A percentile compares a stretch with the other conserved stretches of the same genome.
phyloP scores from a whole-genome alignment of 2,888 invertebrate genomes.

The Caenorhabditis sinica region DNA sequence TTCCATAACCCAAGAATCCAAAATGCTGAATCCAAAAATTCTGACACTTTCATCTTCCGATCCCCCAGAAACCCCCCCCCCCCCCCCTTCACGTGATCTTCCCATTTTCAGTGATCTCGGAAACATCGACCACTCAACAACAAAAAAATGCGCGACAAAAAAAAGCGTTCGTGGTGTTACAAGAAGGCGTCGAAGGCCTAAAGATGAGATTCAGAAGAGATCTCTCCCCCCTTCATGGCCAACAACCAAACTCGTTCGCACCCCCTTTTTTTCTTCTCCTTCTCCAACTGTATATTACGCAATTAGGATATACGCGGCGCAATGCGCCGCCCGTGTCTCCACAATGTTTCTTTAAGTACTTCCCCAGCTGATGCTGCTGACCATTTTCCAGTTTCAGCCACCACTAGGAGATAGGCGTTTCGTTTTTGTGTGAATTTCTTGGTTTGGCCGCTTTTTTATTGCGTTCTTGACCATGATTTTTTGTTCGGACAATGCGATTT shows the following conservation, averaged over 20 bases:
- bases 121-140: conserved; percentile 22
- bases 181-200: not conserved
- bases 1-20: too few relatives aligned
- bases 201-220: conserved; percentile 19
- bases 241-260: conserved; percentile 32
- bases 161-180: conserved; percentile 13
- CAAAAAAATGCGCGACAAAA: too few relatives aligned
- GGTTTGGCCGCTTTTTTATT: too few relatives aligned
- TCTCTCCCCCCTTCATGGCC: too few relatives aligned
- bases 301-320: conserved; percentile 48
- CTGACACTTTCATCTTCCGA: too few relatives aligned
- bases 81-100: too few relatives aligned
- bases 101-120: conserved; percentile 17
- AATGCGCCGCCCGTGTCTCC: not conserved
- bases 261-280: conserved; percentile 9
- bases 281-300: conserved; percentile 54
- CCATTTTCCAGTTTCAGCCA: conserved; percentile 37
- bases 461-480: too few relatives aligned
- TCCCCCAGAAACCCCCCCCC: too few relatives aligned
- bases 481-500: too few relatives aligned
- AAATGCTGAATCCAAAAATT: too few relatives aligned
- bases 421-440: too few relatives aligned
- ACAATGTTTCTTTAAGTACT: conserved; percentile 55
- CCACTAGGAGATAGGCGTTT: too few relatives aligned
- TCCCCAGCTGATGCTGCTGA: conserved; percentile 26